A percentile compares a stretch with the other conserved stretches of the same genome.
Conservation (phyloP, 2,888 invertebrate genomes). For the Spilarctia lutea region DNA sequence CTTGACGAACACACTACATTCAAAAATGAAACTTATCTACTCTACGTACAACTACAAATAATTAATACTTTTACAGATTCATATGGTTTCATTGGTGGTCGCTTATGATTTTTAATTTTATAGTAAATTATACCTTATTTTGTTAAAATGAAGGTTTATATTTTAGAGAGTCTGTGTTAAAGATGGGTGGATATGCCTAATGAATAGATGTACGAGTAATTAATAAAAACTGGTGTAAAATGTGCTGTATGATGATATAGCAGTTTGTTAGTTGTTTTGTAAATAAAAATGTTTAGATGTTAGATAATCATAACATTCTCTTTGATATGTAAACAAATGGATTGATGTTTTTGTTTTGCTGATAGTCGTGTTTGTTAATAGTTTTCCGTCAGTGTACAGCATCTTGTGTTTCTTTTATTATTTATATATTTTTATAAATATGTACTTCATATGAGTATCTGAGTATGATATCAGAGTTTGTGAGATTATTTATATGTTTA, state of each 20-base stretch:
- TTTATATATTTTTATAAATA: conserved; percentile 5
- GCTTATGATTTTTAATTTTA: conserved; percentile 25
- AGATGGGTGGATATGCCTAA: conserved; percentile 53
- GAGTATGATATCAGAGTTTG: conserved; percentile 3
- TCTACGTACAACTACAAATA: conserved; percentile 24
- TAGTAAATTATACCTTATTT: conserved; percentile 26
- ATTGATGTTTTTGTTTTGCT: conserved; percentile 32
- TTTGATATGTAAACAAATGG: conserved; percentile 40
- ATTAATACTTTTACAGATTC: conserved; percentile 22
- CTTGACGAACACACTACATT: conserved; percentile 1
- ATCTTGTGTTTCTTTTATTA: conserved; percentile 10
- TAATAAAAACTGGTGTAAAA: conserved; percentile 46
- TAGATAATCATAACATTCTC: conserved; percentile 52
- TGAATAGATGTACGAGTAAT: conserved; percentile 54
- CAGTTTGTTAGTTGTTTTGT: conserved; percentile 45
- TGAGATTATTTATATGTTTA: not conserved
- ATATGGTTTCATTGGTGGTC: conserved; percentile 47
- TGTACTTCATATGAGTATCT: not conserved
- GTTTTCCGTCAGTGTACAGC: conserved; percentile 18
- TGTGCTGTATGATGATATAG: conserved; percentile 44
- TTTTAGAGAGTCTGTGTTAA: conserved; percentile 18
- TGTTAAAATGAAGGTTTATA: conserved; percentile 13
- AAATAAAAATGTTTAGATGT: conserved; percentile 49
- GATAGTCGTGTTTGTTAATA: conserved; percentile 31
- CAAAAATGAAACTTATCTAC: not conserved